Percentiles rank a stretch among this genome's conserved stretches.
These are phyloP conservation scores for Intellagama lesueurii DNA, from an alignment of 2,797 vertebrate genomes.

Conservation along the genomic window DNA sequence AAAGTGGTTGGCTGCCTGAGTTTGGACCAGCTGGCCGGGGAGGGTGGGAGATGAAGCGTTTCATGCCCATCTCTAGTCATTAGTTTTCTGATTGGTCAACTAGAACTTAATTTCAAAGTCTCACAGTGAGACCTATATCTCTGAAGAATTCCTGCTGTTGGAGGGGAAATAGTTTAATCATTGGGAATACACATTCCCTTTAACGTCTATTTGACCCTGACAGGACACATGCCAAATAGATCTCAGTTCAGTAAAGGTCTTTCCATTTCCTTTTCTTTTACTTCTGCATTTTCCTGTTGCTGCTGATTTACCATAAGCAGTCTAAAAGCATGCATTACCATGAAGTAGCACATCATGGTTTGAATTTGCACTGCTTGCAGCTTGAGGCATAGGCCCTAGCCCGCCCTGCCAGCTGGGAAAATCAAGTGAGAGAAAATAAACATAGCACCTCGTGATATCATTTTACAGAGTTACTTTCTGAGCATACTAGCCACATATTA, in stretches of 20 bases:
- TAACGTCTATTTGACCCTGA: not conserved
- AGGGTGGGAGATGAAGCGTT: no score
- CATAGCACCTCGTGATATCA: constrained; percentile 26
- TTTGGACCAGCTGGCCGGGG: no score
- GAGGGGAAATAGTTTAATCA: no score
- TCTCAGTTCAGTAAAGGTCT: not conserved
- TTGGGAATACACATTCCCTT: no score
- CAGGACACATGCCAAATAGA: not conserved
- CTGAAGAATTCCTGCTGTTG: no score
- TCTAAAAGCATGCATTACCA: not conserved
- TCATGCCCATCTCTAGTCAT: no score
- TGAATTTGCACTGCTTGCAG: constrained; percentile 33
- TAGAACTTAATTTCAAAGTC: no score
- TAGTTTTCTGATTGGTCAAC: no score
- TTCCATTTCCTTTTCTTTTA: not conserved
- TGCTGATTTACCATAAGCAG: constrained; percentile 11
- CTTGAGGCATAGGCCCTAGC: not conserved
- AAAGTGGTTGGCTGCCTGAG: no score
- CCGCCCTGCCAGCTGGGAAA: not conserved
- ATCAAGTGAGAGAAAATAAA: constrained; percentile 27
- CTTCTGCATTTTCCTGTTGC: not conserved
- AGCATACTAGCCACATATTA: constrained; percentile 24
- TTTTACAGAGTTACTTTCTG: constrained; percentile 41
- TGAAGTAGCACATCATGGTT: constrained; percentile 19
- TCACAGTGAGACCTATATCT: no score